A percentile compares a stretch with the other conserved stretches of the same genome.
Conservation (phyloP, 2,113 vertebrate species). For the Xenopus laevis region DNA sequence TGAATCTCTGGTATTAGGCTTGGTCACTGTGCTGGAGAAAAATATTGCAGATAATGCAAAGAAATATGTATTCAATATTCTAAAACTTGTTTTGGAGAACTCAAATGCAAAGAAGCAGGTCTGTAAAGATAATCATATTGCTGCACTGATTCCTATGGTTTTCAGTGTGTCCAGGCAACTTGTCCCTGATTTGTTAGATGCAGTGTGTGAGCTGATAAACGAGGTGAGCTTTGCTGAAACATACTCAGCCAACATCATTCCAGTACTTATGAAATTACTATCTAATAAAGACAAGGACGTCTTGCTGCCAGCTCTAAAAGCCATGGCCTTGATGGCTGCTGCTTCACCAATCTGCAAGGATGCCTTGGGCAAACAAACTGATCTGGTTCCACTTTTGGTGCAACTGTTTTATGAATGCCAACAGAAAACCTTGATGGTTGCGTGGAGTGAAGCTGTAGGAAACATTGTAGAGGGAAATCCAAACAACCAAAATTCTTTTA, state of each 20-base stretch:
- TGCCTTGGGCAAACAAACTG: conserved; percentile 19
- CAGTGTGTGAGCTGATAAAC: background rate
- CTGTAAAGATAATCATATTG: conserved; percentile 7
- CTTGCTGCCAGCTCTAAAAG: background rate
- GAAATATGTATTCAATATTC: conserved; percentile 1
- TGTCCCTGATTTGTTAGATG: background rate
- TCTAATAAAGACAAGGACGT: background rate
- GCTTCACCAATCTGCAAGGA: background rate
- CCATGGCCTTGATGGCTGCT: background rate
- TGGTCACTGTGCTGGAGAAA: conserved; percentile 10
- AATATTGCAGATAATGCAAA: background rate
- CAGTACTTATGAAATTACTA: conserved; percentile 1
- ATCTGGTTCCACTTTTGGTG: background rate
- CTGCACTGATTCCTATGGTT: conserved; percentile 5
- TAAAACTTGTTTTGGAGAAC: conserved; percentile 10
- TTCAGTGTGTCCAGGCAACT: background rate
- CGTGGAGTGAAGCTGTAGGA: background rate
- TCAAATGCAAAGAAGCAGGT: conserved; percentile 2
- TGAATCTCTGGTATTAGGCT: background rate
- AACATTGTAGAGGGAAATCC: background rate
- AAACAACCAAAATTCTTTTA: background rate
- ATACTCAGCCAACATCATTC: background rate
- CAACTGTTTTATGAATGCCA: conserved; percentile 6
- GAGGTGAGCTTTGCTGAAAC: conserved; percentile 19
- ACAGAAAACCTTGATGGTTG: background rate